Conservation (phyloP, 2,797 vertebrate species). For the Pseudomugil gertrudae region DNA sequence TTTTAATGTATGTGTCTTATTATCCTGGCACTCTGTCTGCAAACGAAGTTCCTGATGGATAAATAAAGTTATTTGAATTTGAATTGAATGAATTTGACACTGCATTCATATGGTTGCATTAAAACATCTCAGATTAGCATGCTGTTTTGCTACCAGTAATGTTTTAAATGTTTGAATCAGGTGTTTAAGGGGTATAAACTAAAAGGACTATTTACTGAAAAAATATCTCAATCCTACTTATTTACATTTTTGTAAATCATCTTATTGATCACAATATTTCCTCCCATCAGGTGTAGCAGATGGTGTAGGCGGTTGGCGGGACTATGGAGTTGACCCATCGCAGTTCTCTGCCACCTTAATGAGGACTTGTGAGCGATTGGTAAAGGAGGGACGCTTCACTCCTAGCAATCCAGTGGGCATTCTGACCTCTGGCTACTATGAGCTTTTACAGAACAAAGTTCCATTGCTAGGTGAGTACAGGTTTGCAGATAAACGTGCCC, state of each 20-base stretch:
- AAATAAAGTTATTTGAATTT: no score
- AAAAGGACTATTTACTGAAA: not conserved
- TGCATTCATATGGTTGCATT: not conserved
- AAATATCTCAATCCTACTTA: not conserved
- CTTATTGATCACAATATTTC: not conserved
- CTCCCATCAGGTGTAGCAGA: slow-evolving; percentile 91
- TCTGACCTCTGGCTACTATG: slow-evolving; percentile 94
- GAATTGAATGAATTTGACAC: no score
- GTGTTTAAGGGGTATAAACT: not conserved
- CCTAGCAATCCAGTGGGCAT: slow-evolving; percentile 95
- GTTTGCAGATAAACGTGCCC: not conserved
- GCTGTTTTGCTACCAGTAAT: not conserved
- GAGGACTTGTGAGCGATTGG: slow-evolving; percentile 94
- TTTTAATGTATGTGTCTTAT: no score
- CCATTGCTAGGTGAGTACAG: slow-evolving; percentile 91
- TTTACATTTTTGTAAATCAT: not conserved
- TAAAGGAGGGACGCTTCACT: slow-evolving; percentile 95
- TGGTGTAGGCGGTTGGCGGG: slow-evolving; percentile 98
- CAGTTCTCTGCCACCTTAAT: slow-evolving; percentile 98
- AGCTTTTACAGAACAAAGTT: slow-evolving; percentile 98
- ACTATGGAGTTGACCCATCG: slow-evolving; percentile 98
- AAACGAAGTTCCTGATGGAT: no score
- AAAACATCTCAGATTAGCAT: not conserved
- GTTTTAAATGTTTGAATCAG: not conserved
- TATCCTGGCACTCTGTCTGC: no score